Evolutionary conservation across 2,797 vertebrate genomes (phyloP).

Genomic region (Octomys mimax): DNA sequence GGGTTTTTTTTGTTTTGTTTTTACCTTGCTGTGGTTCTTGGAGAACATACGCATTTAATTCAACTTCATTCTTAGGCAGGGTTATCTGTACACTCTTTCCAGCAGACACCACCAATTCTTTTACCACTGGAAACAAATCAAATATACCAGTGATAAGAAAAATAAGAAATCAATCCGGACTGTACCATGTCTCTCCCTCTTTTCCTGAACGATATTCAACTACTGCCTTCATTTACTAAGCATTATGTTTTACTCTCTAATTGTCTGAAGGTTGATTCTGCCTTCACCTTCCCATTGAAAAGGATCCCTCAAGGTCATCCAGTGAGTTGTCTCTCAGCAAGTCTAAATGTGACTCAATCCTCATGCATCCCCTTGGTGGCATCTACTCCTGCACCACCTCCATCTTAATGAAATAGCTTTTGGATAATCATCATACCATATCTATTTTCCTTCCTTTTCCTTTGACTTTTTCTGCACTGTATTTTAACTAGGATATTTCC

Average conservation of each 20-base stretch:
- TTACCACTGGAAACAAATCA: slow-evolving; percentile 86
- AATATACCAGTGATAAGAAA: slow-evolving; percentile 59
- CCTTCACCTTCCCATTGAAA: background rate
- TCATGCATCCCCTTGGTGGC: background rate
- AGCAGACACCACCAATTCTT: slow-evolving; percentile 97
- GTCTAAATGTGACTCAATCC: background rate
- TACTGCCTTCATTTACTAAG: slow-evolving; percentile 52
- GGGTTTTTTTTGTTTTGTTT: background rate
- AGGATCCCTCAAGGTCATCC: slow-evolving; percentile 14
- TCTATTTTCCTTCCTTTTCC: slow-evolving; percentile 36
- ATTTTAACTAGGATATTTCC: slow-evolving; percentile 28
- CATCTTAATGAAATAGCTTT: background rate
- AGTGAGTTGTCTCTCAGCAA: slow-evolving; percentile 25
- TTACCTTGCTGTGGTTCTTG: slow-evolving; percentile 92
- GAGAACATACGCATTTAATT: slow-evolving; percentile 96
- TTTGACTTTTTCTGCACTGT: background rate
- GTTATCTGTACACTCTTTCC: slow-evolving; percentile 96
- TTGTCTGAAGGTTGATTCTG: slow-evolving; percentile 38
- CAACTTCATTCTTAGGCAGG: slow-evolving; percentile 94
- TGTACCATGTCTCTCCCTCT: slow-evolving; percentile 16
- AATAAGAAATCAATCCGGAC: slow-evolving; percentile 47
- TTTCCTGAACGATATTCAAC: slow-evolving; percentile 35
- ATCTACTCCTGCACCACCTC: background rate
- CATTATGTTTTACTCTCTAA: slow-evolving; percentile 18
- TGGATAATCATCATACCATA: background rate